Percentiles rank a stretch among this genome's conserved stretches.
Evolutionary conservation across 2,888 invertebrate genomes (phyloP).

Genomic region (Eupithecia insigniata): DNA sequence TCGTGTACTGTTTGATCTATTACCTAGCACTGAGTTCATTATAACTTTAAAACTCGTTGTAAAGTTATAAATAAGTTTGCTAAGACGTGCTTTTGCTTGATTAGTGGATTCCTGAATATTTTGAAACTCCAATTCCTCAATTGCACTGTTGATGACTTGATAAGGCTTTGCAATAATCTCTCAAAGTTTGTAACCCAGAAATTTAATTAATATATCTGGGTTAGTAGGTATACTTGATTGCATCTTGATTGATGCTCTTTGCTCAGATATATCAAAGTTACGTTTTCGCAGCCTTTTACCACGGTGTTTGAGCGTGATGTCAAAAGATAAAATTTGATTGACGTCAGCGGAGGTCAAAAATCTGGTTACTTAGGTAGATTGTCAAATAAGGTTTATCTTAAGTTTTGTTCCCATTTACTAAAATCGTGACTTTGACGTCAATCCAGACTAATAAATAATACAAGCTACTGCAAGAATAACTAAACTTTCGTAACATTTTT

Average conservation of each 20-base stretch:
- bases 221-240: background rate
- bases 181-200: background rate
- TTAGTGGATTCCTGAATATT: background rate
- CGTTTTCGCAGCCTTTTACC: background rate
- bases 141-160: background rate
- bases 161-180: background rate
- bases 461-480: slow-evolving; percentile 21
- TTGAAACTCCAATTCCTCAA: background rate
- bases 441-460: slow-evolving; percentile 39
- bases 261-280: background rate
- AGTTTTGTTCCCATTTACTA: slow-evolving; percentile 42
- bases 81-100: background rate
- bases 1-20: background rate
- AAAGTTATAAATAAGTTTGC: background rate
- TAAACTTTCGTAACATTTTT: background rate
- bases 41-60: background rate
- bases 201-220: background rate
- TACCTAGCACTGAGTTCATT: background rate
- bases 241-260: background rate
- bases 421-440: slow-evolving; percentile 43
- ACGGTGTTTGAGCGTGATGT: slow-evolving; percentile 34
- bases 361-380: slow-evolving; percentile 49
- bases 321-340: slow-evolving; percentile 62
- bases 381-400: slow-evolving; percentile 39
- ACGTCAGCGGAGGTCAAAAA: slow-evolving; percentile 61